Base-by-base conservation (phyloP, 1,140 invertebrate species). In the Plutomurus gul region DNA sequence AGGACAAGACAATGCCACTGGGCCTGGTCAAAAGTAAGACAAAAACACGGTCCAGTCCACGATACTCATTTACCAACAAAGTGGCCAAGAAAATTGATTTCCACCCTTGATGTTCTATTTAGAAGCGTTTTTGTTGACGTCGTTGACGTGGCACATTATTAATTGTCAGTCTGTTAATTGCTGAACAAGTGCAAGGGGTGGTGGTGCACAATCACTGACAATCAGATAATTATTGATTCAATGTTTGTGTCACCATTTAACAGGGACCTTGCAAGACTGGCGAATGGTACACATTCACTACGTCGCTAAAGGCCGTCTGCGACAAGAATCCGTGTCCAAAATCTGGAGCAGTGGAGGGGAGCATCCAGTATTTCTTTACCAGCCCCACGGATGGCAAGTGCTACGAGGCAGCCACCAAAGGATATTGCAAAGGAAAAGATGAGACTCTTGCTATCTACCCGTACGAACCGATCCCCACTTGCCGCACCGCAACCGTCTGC, bases 201-300 rank as follows among this genome's bases (percentile, higher is more conserved):
- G n/a, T n/a, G n/a, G n/a, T n/a, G n/a, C n/a, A n/a, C n/a, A n/a
- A n/a, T n/a, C n/a, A n/a, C n/a, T n/a, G n/a, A n/a, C n/a, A n/a
- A n/a, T n/a, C n/a, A n/a, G n/a, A n/a, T n/a, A n/a, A n/a, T n/a
- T n/a, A n/a, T n/a, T n/a, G n/a, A n/a, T n/a, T 7, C 49, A 10
- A 16, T 18, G 25, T 20, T 56, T 56, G 8, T 18, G 16, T 30
- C 8, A 13, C 60, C 13, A 40, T 40, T 40, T 30, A 25, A n/a
- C 16, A 82, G 81, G 81, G 81, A 75, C 78, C 81, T 70, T 82
- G 78, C 16, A n/a, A 0, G 2, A 36, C 4, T 3, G 56, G 13
- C 8, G 11, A 65, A 65, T 65, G 56, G 56, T 65, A 36, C 56
- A 16, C 13, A n/a, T 65, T 65, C 27, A 33, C n/a, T 30, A 1